Evolutionary conservation across 2,888 invertebrate genomes (phyloP).

Genomic region (Scaptomyza flava): DNA sequence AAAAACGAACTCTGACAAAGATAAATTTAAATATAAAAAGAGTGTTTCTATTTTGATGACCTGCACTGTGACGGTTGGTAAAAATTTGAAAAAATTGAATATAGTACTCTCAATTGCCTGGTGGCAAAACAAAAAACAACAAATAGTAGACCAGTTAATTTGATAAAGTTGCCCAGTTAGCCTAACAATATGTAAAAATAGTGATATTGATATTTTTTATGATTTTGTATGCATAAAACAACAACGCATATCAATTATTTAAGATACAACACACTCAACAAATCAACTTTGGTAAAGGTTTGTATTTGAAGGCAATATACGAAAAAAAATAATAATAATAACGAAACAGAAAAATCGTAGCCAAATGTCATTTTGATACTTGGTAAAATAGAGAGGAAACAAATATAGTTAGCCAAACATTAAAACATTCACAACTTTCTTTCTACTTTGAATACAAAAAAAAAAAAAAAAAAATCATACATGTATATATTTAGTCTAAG

Average conservation of each 20-base stretch:
- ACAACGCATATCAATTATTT: slow-evolving; percentile 34
- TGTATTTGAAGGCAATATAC: slow-evolving; percentile 44
- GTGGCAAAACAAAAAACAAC: not conserved
- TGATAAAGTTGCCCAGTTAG: slow-evolving; percentile 28
- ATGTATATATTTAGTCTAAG: slow-evolving; percentile 48
- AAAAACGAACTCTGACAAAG: too few species aligned
- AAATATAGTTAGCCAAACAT: slow-evolving; percentile 25
- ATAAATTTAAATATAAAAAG: not conserved
- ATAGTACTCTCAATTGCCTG: slow-evolving; percentile 17
- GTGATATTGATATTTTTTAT: slow-evolving; percentile 39
- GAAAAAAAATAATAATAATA: not conserved
- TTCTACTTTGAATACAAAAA: slow-evolving; percentile 6
- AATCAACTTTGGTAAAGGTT: slow-evolving; percentile 49
- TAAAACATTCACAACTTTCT: slow-evolving; percentile 9
- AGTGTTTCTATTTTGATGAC: slow-evolving; percentile 25
- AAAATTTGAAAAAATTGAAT: slow-evolving; percentile 15
- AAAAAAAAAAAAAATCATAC: slow-evolving; percentile 7
- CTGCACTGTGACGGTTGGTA: slow-evolving; percentile 13
- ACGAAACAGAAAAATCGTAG: slow-evolving; percentile 14
- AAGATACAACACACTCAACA: slow-evolving; percentile 24
- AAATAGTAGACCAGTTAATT: slow-evolving; percentile 35
- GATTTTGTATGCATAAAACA: slow-evolving; percentile 49
- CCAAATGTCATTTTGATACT: slow-evolving; percentile 67
- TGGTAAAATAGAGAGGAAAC: slow-evolving; percentile 58
- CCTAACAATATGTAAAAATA: slow-evolving; percentile 26